Percentiles rank a stretch among this genome's conserved stretches.
Conservation (phyloP, 2,113 vertebrate genomes). For the Cephalophus harveyi region DNA sequence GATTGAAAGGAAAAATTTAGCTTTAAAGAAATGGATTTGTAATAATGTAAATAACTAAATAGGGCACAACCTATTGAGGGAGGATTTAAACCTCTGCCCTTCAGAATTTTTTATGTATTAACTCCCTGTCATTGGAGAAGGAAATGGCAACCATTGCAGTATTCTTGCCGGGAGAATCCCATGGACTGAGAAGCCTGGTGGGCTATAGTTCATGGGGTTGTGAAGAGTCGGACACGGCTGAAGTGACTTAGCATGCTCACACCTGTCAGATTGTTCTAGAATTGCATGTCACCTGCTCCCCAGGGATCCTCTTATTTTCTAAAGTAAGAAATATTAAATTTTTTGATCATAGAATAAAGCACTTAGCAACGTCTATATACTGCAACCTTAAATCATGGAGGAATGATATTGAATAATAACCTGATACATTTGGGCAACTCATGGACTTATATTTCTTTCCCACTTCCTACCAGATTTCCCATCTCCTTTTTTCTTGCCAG, state of each 20-base stretch:
- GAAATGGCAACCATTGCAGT: background rate
- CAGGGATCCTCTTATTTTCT: background rate
- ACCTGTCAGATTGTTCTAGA: background rate
- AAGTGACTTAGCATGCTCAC: background rate
- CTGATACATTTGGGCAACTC: background rate
- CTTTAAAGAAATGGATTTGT: background rate
- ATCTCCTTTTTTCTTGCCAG: background rate
- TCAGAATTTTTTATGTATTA: background rate
- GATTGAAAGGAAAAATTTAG: background rate
- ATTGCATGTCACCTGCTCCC: background rate
- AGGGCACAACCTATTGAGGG: background rate
- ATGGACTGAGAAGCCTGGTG: background rate
- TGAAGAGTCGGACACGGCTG: background rate
- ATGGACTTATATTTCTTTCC: background rate
- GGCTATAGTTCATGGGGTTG: background rate
- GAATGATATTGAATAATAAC: background rate
- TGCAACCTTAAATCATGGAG: background rate
- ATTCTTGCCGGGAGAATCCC: background rate
- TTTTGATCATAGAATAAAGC: conserved; percentile 9
- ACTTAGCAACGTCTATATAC: background rate
- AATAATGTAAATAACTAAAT: background rate
- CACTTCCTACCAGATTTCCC: background rate
- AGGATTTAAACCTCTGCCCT: background rate
- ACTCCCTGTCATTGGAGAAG: background rate
- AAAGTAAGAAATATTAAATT: background rate